Percentiles rank a stretch among this genome's conserved stretches.
Evolutionary conservation across 2,888 invertebrate genomes (phyloP).

Genomic region (Cataglyphis altisquamis): DNA sequence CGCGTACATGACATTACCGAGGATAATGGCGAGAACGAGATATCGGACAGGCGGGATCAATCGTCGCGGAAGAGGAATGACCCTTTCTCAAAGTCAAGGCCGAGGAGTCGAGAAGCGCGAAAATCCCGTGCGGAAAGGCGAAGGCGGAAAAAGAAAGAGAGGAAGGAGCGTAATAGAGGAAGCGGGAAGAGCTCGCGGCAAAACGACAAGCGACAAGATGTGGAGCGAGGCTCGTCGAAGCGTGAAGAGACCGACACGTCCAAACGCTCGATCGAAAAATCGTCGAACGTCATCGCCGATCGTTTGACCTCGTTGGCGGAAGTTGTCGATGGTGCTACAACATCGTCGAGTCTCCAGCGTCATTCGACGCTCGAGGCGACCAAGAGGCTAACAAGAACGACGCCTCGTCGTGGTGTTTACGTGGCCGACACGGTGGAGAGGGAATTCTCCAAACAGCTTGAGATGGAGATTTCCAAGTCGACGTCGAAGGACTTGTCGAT

Average conservation of each 20-base stretch:
- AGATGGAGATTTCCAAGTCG: constrained; percentile 78
- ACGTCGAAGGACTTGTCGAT: constrained; percentile 66
- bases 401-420: constrained; percentile 56
- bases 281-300: constrained; percentile 30
- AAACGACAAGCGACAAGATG: constrained; percentile 51
- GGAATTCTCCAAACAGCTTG: constrained; percentile 80
- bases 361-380: constrained; percentile 60
- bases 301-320: not conserved
- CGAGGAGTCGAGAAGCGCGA: constrained; percentile 64
- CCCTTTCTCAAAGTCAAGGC: constrained; percentile 56
- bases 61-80: constrained; percentile 47
- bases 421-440: constrained; percentile 77
- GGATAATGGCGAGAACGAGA: constrained; percentile 69
- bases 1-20: constrained; percentile 32
- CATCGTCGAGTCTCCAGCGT: constrained; percentile 54
- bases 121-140: constrained; percentile 70
- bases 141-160: constrained; percentile 57
- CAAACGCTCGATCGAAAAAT: constrained; percentile 8
- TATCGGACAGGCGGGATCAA: constrained; percentile 56
- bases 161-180: constrained; percentile 74
- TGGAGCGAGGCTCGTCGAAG: constrained; percentile 53
- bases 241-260: constrained; percentile 46
- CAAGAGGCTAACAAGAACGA: constrained; percentile 52
- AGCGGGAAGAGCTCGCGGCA: constrained; percentile 64
- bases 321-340: constrained; percentile 22